Evolutionary conservation across 2,797 vertebrate genomes (phyloP), one percentile per base, ranked within the genome.

Genomic region (Ptychobarbus kaznakovi): DNA sequence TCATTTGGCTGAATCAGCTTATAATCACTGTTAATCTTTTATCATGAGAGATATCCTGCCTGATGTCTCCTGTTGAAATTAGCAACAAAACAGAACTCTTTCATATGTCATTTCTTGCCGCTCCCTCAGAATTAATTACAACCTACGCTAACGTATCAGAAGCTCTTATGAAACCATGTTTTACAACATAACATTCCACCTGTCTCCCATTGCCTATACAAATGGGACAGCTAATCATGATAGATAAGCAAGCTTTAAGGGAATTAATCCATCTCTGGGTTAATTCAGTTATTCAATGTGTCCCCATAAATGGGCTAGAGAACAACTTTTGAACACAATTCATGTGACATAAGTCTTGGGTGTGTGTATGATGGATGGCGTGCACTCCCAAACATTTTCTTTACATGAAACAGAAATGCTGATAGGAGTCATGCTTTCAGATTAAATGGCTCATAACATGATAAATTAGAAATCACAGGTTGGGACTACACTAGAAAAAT

Each of bases 171-270:
- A 91, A 92, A 90, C 84, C 72, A 74, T 84, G 77, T 87, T 73
- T 89, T 81, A 90, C 84, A 85, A 86, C 82, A 78, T 89, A 83
- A 84, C 87, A 87, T 87, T 86, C 84, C 80, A 86, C 81, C 85
- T 87, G 86, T 86, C 86, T 85, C 84, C 32, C 76, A 88, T 89
- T 87, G 90, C 87, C 82, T 89, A 68, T 84, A 87, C 78, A 86
- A 87, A 84, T 73, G 73, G 81, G 88, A 90, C 86, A 90, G 90
- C 82, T 90, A 92, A 89, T 90, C 90, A 91, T 89, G 89, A 91
- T 83, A 88, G 88, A 91, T 91, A 90, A 89, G 88, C 44, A 75
- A 80, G 58, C 13, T 53, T 70, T 75, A 68, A 89, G 74, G 80
- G 86, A 89, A 88, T 89, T 89, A 90, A 89, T 92, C 88, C 77